These are phyloP conservation scores for Nemurella pictetii DNA, from an alignment of 2,888 invertebrate genomes.

Conservation along the genomic window DNA sequence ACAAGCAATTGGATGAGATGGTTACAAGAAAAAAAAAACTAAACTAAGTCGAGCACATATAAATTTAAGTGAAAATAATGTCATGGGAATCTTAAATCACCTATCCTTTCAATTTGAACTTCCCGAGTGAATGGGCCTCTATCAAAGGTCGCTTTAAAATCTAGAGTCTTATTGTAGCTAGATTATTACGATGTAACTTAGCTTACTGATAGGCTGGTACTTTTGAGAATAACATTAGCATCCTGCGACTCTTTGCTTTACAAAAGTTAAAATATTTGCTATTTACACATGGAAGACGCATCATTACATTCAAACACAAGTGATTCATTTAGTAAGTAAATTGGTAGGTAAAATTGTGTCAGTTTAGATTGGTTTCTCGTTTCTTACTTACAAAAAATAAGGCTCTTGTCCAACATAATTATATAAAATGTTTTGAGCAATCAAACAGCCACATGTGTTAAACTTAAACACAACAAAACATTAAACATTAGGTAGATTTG, in stretches of 20 bases:
- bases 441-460: background rate
- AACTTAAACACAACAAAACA: background rate
- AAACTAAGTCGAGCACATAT: background rate
- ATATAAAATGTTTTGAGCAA: background rate
- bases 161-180: background rate
- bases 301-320: background rate
- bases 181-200: background rate
- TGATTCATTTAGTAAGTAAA: background rate
- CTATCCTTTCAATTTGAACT: background rate
- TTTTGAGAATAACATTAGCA: background rate
- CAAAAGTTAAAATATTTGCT: background rate
- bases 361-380: background rate
- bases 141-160: background rate
- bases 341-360: background rate
- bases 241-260: background rate
- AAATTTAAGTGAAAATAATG: background rate
- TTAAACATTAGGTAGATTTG: background rate
- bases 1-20: background rate
- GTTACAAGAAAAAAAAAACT: background rate
- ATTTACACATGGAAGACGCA: background rate
- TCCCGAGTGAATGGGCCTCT: background rate
- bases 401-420: background rate
- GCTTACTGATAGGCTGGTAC: background rate
- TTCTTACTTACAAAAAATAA: background rate
- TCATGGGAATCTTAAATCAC: background rate